Base-by-base conservation (phyloP, 2,113 vertebrate species). In the Misgurnus anguillicaudatus region DNA sequence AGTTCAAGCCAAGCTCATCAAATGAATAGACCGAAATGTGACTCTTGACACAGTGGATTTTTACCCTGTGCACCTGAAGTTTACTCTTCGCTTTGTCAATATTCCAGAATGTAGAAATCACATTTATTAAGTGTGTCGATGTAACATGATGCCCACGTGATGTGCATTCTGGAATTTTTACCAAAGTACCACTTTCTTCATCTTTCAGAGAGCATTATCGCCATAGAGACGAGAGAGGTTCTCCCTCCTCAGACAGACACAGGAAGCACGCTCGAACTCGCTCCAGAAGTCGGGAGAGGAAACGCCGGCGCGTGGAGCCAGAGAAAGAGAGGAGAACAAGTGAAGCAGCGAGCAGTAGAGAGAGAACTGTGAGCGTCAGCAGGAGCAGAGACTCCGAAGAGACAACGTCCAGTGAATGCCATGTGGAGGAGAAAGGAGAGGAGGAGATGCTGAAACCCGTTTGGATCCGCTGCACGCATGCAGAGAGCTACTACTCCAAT, bases 401-500 rank as follows among this genome's bases (percentile, higher is more conserved):
- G 60, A 80, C 24, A 1, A 31, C 79, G 0, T 63, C 80, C 4
- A 85, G 86, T 7, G 94, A 95, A 61, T 93, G 89, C 67, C 90
- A 90, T 0, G 95, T 96, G 1, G 95, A 96, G 0, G 90, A 91
- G 53, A 87, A 79, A 3, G 96, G 96, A 1, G 96, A 98, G 3
- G 96, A 98, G 0, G 95, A 96, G 65, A 88, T 95, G 45, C 92
- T 98, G 58, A 98, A 98, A 74, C 95, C 97, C 0, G 96, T 97
- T 64, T 99, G 97, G 97, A 95, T 98, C 88, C 96, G 97, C 24
- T 99, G 97, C 79, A 99, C 97, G 11, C 97, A 99, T 48, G 95
- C 97, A 0, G 98, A 99, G 87, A 98, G 88, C 90, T 98, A 95
- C 91, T 99, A 96, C 88, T 98, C 97, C 75, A 98, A 92, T 3